These are phyloP conservation scores for Thaumatotibia leucotreta DNA, from an alignment of 1,140 invertebrate species.

Conservation along the genomic window DNA sequence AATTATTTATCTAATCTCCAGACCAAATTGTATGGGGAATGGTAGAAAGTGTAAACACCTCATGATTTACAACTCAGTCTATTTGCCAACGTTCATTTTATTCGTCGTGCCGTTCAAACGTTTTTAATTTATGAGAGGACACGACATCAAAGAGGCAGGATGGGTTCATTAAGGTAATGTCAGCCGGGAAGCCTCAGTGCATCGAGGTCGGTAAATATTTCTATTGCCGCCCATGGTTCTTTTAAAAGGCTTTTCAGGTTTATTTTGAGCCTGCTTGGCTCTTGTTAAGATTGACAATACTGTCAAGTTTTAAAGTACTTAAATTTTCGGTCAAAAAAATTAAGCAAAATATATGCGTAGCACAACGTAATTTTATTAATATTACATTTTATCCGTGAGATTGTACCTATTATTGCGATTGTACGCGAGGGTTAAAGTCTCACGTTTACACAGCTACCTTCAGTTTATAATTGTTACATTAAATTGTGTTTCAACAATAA, in stretches of 20 bases:
- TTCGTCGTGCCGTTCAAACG: slow-evolving; percentile 1
- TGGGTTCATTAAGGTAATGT: slow-evolving; percentile 12
- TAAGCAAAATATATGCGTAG: no score
- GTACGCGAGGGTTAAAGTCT: no score
- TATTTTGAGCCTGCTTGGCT: background rate
- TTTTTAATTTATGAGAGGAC: slow-evolving; percentile 13
- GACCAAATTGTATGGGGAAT: background rate
- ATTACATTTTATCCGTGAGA: no score
- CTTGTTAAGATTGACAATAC: background rate
- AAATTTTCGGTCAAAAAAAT: no score
- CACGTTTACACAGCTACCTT: no score
- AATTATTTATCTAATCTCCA: no score
- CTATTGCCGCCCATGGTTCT: background rate
- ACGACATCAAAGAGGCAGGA: slow-evolving; percentile 1
- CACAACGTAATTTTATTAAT: no score
- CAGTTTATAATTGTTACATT: no score
- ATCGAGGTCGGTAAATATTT: background rate
- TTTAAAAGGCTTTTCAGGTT: background rate
- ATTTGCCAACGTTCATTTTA: slow-evolving; percentile 9
- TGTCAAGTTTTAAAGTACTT: background rate
- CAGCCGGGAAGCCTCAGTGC: background rate
- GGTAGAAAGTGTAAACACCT: background rate
- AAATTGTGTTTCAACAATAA: no score
- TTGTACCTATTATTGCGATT: no score
- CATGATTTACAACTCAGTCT: background rate